A percentile compares a stretch with the other conserved stretches of the same genome.
Conservation (phyloP, 2,113 vertebrate species). For the Parus major region DNA sequence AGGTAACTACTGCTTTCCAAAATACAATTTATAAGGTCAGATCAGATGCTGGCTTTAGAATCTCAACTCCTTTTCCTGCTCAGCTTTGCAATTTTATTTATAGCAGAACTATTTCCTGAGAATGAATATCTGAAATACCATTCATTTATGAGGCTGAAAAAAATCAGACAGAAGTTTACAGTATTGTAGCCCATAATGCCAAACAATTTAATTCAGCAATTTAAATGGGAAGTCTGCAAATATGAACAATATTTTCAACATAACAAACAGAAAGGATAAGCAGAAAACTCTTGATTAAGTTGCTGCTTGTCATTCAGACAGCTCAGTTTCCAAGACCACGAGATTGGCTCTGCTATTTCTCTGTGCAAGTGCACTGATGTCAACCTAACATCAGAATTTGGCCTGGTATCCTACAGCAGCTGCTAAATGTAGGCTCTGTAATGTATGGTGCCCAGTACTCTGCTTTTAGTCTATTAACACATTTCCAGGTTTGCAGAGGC, state of each 20-base stretch:
- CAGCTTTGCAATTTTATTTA: constrained; percentile 65
- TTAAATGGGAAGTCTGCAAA: not conserved
- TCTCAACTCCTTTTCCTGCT: constrained; percentile 26
- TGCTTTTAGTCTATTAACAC: not conserved
- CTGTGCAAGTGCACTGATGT: not conserved
- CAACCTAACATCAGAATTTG: not conserved
- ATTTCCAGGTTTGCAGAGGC: not conserved
- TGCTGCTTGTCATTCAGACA: not conserved
- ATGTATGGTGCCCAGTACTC: not conserved
- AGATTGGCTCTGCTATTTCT: not conserved
- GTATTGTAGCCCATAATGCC: not conserved
- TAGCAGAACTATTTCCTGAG: constrained; percentile 67
- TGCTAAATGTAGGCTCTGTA: not conserved
- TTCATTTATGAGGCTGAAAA: constrained; percentile 48
- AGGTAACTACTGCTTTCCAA: not conserved
- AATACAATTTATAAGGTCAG: not conserved
- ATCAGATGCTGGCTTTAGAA: not conserved
- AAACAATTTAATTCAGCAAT: constrained; percentile 3
- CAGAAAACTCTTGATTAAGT: not conserved
- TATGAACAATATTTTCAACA: constrained; percentile 4
- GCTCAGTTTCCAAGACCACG: not conserved
- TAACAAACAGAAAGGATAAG: not conserved
- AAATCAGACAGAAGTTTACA: constrained; percentile 24
- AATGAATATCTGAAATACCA: constrained; percentile 69
- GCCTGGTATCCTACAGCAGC: not conserved